Base-by-base conservation (phyloP, 1,140 invertebrate genomes). In the Pararge aegeria region DNA sequence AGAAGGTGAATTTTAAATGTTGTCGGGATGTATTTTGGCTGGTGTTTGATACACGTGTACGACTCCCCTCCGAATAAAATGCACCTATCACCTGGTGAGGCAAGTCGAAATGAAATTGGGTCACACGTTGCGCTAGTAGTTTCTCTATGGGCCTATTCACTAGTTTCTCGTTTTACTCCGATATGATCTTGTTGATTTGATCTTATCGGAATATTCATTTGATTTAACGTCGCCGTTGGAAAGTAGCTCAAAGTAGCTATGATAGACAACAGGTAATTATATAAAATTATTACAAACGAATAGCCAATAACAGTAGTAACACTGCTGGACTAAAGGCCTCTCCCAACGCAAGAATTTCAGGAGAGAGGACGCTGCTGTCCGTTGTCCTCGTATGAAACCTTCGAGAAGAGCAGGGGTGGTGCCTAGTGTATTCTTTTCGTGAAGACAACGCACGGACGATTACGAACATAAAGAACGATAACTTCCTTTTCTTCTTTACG, bases 81-180 rank as follows among this genome's bases (percentile, higher is more conserved):
- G 83, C 80, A 85, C 69, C 73, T 80, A 83, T 81, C 81, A 85
- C 79, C 83, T 83, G 80, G 81, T 64, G 42, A 61, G 63, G 64
- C 57, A 68, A 67, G 70, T 72, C 54, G 61, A 61, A 75, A 70
- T 75, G 74, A 75, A 87, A 85, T 83, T 87, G 83, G 83, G 83
- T 87, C 82, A 85, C 80, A 83, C 82, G 68, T 87, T 80, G 73
- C 68, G 71, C 68, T 67, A 78, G 64, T 71, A 70, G 66, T 74
- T 78, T 75, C 73, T 80, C 66, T 65, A 57, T 62, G 34, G 52
- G 18, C 21, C 50, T 52, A 56, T 52, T 48, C 54, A 56, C 38
- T 46, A 20, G 42, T 46, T 21, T 51, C 15, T 5, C 7, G 42
- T 50, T 27, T 29, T 40, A 58, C 29, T 61, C 30, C 0, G 24